phyloP scores from a whole-genome alignment of 2,113 vertebrate species.

The Nibea albiflora region DNA sequence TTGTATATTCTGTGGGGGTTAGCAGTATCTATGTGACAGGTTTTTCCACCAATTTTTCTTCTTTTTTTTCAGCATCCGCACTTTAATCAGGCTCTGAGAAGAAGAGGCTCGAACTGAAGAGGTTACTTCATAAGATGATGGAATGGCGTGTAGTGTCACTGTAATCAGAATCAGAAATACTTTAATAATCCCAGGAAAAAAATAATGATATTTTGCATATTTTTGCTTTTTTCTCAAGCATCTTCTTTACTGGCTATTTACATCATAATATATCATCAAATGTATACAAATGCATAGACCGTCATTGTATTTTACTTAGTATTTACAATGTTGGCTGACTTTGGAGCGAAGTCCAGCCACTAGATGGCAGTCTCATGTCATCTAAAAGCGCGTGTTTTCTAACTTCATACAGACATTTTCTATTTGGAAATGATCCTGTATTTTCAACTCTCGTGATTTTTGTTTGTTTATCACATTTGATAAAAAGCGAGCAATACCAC shows the following conservation, averaged over 20 bases:
- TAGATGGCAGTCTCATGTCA: slow-evolving; percentile 74
- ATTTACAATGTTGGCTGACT: neutral
- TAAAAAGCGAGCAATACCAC: neutral
- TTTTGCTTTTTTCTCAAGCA: neutral
- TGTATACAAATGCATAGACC: no score
- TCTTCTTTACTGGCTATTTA: no score
- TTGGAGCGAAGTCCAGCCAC: slow-evolving; percentile 51
- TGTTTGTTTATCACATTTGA: neutral
- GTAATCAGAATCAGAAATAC: no score
- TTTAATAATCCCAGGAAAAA: no score
- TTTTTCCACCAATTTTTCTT: neutral
- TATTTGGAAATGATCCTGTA: neutral
- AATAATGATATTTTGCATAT: neutral
- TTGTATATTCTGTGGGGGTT: neutral
- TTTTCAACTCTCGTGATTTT: neutral
- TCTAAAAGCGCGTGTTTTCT: slow-evolving; percentile 15
- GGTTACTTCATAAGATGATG: fast-evolving
- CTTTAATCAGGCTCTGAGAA: slow-evolving; percentile 64
- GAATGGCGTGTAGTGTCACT: no score
- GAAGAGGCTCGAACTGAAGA: neutral
- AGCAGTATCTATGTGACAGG: neutral
- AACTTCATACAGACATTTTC: slow-evolving; percentile 10
- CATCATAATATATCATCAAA: no score
- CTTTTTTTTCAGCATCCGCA: slow-evolving; percentile 59
- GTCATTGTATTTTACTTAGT: neutral